Percentiles rank a stretch among this genome's conserved stretches.
These are phyloP conservation scores for Caenorhabditis briggsae DNA, from an alignment of 1,140 invertebrate genomes.

Conservation along the genomic window DNA sequence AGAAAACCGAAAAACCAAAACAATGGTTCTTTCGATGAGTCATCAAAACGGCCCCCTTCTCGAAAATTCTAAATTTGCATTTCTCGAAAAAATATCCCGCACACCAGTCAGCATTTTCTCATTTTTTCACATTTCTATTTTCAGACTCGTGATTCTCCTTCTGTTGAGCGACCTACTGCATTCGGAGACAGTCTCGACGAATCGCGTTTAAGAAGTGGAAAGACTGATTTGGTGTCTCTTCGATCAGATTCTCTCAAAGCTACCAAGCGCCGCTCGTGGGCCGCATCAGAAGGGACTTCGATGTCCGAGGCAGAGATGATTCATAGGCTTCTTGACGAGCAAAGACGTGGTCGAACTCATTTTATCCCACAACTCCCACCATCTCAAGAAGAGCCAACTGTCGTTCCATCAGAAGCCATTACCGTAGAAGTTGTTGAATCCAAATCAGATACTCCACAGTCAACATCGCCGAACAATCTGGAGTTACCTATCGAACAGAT, in stretches of 20 bases:
- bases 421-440: background rate
- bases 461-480: background rate
- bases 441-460: background rate
- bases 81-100: too few species aligned
- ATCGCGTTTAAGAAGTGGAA: slow-evolving; percentile 48
- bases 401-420: background rate
- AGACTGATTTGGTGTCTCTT: slow-evolving; percentile 64
- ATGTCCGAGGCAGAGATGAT: slow-evolving; percentile 64
- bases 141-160: slow-evolving; percentile 35
- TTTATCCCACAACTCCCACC: slow-evolving; percentile 33
- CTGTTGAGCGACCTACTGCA: slow-evolving; percentile 36
- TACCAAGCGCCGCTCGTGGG: slow-evolving; percentile 67
- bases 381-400: slow-evolving; percentile 27
- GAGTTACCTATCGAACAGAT: slow-evolving; percentile 29
- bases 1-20: background rate
- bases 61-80: too few species aligned
- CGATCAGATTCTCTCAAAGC: slow-evolving; percentile 66
- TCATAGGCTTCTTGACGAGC: slow-evolving; percentile 63
- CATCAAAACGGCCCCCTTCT: too few species aligned
- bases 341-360: slow-evolving; percentile 60
- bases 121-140: background rate
- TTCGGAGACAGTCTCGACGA: slow-evolving; percentile 58
- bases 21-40: too few species aligned
- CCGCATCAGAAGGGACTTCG: slow-evolving; percentile 64
- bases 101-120: background rate